Conservation (phyloP, 2,113 vertebrate genomes). For the Neogale vison region DNA sequence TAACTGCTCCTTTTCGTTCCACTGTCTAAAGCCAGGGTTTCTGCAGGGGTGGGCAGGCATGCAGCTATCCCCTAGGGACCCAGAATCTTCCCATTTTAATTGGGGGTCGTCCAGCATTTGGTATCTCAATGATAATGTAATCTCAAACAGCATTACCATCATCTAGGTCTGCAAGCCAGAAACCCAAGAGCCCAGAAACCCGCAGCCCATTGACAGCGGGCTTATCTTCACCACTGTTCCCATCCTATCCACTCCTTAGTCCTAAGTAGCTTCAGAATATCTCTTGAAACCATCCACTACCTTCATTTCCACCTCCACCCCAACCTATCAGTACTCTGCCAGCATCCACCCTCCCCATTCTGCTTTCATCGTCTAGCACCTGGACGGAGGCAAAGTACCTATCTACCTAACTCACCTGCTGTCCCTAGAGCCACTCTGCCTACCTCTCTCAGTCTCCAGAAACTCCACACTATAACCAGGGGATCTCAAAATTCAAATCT, state of each 20-base stretch:
- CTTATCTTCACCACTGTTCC: background rate
- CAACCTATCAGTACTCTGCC: background rate
- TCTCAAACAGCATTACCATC: too few species aligned
- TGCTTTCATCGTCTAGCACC: background rate
- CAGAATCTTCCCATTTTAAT: background rate
- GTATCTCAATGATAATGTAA: background rate
- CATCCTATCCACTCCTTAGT: background rate
- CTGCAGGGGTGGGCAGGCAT: background rate
- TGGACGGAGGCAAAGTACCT: background rate
- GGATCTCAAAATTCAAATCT: background rate
- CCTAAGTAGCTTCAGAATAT: background rate
- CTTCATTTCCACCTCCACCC: background rate
- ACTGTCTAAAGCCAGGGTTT: background rate
- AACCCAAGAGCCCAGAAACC: background rate
- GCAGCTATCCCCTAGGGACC: background rate
- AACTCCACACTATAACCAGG: background rate
- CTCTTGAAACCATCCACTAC: background rate
- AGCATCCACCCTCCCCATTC: accelerated
- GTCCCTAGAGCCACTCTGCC: background rate
- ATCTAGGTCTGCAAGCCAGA: background rate
- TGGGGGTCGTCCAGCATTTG: background rate
- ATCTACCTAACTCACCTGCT: too few species aligned
- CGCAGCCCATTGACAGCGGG: background rate
- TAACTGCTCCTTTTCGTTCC: background rate
- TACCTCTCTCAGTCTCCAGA: background rate